phyloP scores from a whole-genome alignment of 64 coral and sea anemone genomes.

The Stichodactyla mertensii region DNA sequence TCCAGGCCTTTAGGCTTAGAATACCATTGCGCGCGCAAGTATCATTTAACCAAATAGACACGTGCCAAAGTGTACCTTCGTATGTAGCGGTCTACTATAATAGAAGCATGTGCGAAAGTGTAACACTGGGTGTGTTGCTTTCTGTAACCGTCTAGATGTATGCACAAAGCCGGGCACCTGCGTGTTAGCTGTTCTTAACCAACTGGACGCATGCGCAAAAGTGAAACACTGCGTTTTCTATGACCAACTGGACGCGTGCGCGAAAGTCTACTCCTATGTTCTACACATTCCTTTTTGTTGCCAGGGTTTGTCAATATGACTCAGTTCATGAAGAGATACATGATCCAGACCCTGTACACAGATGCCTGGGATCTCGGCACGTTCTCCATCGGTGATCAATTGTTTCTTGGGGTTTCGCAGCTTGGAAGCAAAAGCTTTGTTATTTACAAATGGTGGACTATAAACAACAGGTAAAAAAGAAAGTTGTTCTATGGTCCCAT shows the following conservation, averaged over 20 bases:
- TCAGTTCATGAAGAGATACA: slow-evolving; percentile 88
- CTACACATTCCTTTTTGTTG: background rate
- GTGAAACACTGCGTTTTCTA: too few relatives aligned
- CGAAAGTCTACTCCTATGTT: too few relatives aligned
- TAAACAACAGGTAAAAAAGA: slow-evolving; percentile 8
- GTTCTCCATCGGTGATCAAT: slow-evolving; percentile 55
- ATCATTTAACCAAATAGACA: too few relatives aligned
- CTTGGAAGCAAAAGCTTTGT: slow-evolving; percentile 82
- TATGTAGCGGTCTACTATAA: too few relatives aligned
- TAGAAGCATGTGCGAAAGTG: too few relatives aligned
- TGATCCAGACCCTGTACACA: slow-evolving; percentile 91
- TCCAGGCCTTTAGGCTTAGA: too few relatives aligned
- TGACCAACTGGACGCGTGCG: too few relatives aligned
- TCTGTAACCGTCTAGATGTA: background rate
- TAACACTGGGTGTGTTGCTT: too few relatives aligned
- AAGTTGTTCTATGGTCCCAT: background rate
- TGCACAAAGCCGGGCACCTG: background rate
- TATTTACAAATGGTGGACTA: slow-evolving; percentile 78
- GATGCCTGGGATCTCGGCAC: slow-evolving; percentile 88
- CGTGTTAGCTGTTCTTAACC: background rate
- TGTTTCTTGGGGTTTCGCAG: slow-evolving; percentile 88
- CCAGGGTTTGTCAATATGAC: slow-evolving; percentile 72
- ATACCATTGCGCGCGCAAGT: too few relatives aligned
- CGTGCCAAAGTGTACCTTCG: too few relatives aligned
- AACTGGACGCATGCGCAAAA: too few relatives aligned